phyloP scores from a whole-genome alignment of 2,888 invertebrate species.

The Hydriomena furcata region DNA sequence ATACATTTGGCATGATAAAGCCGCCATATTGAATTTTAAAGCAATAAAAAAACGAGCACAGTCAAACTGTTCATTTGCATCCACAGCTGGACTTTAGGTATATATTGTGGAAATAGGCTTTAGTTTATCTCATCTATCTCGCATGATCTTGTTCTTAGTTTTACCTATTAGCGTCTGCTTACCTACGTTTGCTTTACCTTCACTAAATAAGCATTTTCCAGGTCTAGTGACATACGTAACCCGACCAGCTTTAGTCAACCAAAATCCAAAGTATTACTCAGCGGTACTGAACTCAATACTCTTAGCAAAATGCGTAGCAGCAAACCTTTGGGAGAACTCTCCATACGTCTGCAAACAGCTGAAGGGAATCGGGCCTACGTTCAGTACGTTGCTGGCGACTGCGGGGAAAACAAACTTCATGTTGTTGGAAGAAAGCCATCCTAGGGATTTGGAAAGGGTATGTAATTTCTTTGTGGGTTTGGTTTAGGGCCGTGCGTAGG shows the following conservation, averaged over 20 bases:
- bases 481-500: too few species aligned
- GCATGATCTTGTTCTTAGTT: too few species aligned
- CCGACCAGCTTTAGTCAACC: conserved; percentile 52
- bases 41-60: too few species aligned
- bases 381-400: conserved; percentile 85
- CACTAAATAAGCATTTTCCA: too few species aligned
- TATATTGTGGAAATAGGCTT: too few species aligned
- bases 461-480: background rate
- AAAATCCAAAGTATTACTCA: conserved; percentile 66
- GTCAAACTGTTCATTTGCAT: too few species aligned
- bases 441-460: conserved; percentile 89
- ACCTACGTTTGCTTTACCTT: too few species aligned
- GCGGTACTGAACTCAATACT: conserved; percentile 84
- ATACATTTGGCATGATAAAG: too few species aligned
- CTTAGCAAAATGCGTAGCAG: conserved; percentile 86
- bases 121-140: too few species aligned
- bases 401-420: conserved; percentile 87
- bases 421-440: conserved; percentile 85
- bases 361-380: conserved; percentile 87
- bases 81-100: too few species aligned
- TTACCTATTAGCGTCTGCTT: too few species aligned
- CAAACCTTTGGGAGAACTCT: conserved; percentile 90
- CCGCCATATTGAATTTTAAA: too few species aligned
- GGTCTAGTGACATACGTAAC: conserved; percentile 84
- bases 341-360: conserved; percentile 87